Base-by-base conservation (phyloP, 2,113 vertebrate genomes). In the Cinclus cinclus region DNA sequence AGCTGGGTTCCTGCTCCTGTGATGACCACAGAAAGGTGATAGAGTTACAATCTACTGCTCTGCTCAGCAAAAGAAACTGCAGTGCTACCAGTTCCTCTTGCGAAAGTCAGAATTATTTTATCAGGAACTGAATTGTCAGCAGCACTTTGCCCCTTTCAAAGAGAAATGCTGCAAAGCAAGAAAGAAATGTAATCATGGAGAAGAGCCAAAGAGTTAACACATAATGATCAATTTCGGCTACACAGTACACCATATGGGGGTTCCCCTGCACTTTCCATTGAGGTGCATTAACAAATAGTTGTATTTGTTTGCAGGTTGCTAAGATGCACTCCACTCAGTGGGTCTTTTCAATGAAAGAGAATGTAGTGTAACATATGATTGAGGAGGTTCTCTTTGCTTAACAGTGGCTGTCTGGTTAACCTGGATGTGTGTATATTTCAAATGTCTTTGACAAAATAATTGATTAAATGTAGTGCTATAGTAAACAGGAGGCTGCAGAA, bases 391-490 rank as follows among this genome's bases (percentile, higher is more conserved):
- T 81, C n/a, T 86, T 87, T 90, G 25, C 5, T 81, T 68, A 83
- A 31, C 53, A 83, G n/a, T 67, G 21, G 24, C 82, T 63, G 5
- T 41, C 52, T 91, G 64, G 47, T 64, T 87, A 92, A 55, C 84
- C 13, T 76, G 49, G 10, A 65, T 3, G 0, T 35, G 17, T 42
- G 13, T 25, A 8, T 75, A 41, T 77, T 85, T 89, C 44, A 87
- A 95, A 89, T 83, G 82, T 62, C 59, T 46, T 12, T 50, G 62
- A n/a, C 2, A 21, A 80, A 95, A 83, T 91, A 83, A 56, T 25
- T 49, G 33, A 95, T 95, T 95, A 90, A 73, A 86, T 81, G n/a
- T 70, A 91, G 71, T 74, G 49, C 16, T 75, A 8, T 65, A 90
- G 87, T 86, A 91, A 96, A 76, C 13, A 81, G 28, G 27, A 94